Evolutionary conservation across 2,888 invertebrate species (phyloP), one percentile per base, ranked within the genome.

Genomic region (Archips crataeganus): DNA sequence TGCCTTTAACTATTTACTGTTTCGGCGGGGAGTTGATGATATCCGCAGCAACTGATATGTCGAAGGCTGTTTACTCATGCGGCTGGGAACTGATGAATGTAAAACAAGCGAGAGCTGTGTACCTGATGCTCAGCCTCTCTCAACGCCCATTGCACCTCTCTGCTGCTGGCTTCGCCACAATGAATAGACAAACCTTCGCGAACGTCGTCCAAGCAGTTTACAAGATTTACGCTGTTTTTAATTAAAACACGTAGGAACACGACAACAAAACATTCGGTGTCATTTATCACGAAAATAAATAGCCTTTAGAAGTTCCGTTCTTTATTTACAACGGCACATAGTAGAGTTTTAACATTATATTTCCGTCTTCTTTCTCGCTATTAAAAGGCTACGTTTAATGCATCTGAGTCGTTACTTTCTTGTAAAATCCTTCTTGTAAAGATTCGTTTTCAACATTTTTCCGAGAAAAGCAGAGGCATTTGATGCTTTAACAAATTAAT

Each of bases 181-280:
- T 90, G 89, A 88, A 87, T 63, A 81, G 88, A 51, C 83, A 89
- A 45, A 90, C 89, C 13, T 90, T 90, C 70, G 89, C 87, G 0
- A 77, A 85, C 15, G 83, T 90, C 4, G 87, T 82, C 0, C 89
- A 88, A 77, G 82, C 87, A 36, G 82, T 90, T 64, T 90, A 90
- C 74, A 89, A 89, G 82, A 87, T 90, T 78, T 89, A 90, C 74
- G 88, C 90, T 11, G 88, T 88, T 42, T 89, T 89, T 77, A 89
- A 90, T 80, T 90, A 82, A 83, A 69, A 11, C n/a, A 32, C 32
- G 49, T 49, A 45, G n/a, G 34, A 60, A 69, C 59, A 64, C 47
- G 36, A 51, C 8, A 49, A 36, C 36, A 54, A 51, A 36, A 47
- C 51, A 54, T 57, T 11, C 32, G 9, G 8, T 32, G 3, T 57